phyloP scores from a whole-genome alignment of 2,888 invertebrate species.

The Bedellia somnulentella region DNA sequence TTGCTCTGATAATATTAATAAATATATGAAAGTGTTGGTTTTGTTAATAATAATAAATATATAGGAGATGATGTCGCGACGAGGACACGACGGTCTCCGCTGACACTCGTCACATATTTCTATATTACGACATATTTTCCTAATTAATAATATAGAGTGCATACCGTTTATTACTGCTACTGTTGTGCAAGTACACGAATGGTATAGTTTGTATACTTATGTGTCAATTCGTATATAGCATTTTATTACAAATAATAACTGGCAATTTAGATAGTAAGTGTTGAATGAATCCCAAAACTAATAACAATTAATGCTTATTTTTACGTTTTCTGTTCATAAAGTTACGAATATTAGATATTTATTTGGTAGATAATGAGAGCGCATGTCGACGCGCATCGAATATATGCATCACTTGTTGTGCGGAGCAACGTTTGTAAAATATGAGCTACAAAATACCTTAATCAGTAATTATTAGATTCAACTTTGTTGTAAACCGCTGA shows the following conservation, averaged over 20 bases:
- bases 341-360: no score
- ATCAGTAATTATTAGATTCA: no score
- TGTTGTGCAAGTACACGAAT: slow-evolving; percentile 60
- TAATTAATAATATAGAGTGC: slow-evolving; percentile 57
- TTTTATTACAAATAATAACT: slow-evolving; percentile 58
- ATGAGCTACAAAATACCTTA: no score
- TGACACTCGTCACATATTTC: no score
- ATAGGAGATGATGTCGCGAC: slow-evolving; percentile 24
- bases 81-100: slow-evolving; percentile 14
- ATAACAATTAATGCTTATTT: slow-evolving; percentile 37
- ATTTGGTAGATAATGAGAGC: no score
- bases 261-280: slow-evolving; percentile 58
- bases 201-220: slow-evolving; percentile 64
- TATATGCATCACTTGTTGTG: no score
- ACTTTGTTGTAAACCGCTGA: no score
- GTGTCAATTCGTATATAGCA: slow-evolving; percentile 63
- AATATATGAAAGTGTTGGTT: slow-evolving; percentile 32
- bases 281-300: slow-evolving; percentile 41
- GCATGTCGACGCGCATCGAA: no score
- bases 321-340: slow-evolving; percentile 5
- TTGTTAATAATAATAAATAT: no score
- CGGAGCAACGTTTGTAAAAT: no score
- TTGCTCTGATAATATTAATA: slow-evolving; percentile 34
- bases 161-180: slow-evolving; percentile 45
- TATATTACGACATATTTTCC: slow-evolving; percentile 49